Conservation (phyloP, 1,140 invertebrate genomes). For the Aphis craccivora region DNA sequence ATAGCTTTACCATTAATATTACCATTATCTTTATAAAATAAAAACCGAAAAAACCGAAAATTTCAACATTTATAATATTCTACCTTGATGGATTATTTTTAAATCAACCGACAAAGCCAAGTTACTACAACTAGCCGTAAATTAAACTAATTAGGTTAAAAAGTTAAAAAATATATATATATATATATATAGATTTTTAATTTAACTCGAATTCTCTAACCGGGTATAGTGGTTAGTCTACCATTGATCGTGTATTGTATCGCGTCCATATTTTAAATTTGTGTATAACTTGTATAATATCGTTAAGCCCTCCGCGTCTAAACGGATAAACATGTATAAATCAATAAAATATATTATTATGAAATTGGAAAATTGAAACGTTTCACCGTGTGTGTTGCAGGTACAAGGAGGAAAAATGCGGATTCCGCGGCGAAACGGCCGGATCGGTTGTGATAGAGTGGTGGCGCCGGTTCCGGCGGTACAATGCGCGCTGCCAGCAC, state of each 20-base stretch:
- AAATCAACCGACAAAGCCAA: background rate
- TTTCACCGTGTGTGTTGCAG: background rate
- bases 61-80: background rate
- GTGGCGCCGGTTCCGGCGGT: conserved; percentile 56
- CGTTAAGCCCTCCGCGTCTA: too few species aligned
- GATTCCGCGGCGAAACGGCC: conserved; percentile 56
- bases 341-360: too few species aligned
- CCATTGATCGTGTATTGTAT: background rate
- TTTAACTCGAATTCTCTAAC: background rate
- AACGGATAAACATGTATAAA: too few species aligned
- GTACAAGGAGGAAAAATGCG: conserved; percentile 53
- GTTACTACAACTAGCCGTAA: background rate
- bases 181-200: background rate
- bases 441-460: conserved; percentile 57
- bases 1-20: too few species aligned
- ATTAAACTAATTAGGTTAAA: background rate
- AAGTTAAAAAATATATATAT: background rate
- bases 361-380: background rate
- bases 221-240: too few species aligned
- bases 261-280: too few species aligned
- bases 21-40: too few species aligned
- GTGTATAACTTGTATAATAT: too few species aligned
- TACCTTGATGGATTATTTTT: background rate
- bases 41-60: too few species aligned
- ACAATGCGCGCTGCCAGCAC: conserved; percentile 57